Percentiles rank a stretch among this genome's conserved stretches.
Conservation (phyloP, 2,113 vertebrate genomes). For the Dasyurus viverrinus region DNA sequence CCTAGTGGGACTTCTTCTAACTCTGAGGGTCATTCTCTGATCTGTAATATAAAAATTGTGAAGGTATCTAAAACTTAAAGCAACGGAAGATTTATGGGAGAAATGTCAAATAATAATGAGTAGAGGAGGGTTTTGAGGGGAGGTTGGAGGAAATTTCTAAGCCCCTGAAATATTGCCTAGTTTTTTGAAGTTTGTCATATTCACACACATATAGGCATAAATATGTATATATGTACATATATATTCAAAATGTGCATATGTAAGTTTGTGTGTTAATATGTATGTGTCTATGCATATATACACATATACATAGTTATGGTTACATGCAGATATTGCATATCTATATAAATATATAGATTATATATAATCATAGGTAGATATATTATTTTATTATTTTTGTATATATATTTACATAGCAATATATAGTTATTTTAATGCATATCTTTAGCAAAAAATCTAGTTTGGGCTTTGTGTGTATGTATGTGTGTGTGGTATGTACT, state of each 20-base stretch:
- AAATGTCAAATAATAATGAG: background rate
- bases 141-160: background rate
- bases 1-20: background rate
- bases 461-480: background rate
- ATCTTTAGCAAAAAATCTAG: background rate
- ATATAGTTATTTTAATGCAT: too few species aligned
- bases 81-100: background rate
- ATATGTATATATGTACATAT: too few species aligned
- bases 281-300: too few species aligned
- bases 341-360: too few species aligned
- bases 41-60: background rate
- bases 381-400: too few species aligned
- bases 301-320: too few species aligned
- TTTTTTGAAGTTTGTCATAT: background rate
- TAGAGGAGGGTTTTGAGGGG: background rate
- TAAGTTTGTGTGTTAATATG: too few species aligned
- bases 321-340: too few species aligned
- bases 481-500: background rate
- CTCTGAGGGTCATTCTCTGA: background rate
- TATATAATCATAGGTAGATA: too few species aligned
- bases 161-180: background rate
- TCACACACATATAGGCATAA: too few species aligned
- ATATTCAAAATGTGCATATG: too few species aligned
- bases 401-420: too few species aligned
- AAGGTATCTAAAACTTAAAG: background rate